Evolutionary conservation across 2,797 vertebrate genomes (phyloP), one percentile per base, ranked within the genome.

Genomic region (Enteromius radiatus): DNA sequence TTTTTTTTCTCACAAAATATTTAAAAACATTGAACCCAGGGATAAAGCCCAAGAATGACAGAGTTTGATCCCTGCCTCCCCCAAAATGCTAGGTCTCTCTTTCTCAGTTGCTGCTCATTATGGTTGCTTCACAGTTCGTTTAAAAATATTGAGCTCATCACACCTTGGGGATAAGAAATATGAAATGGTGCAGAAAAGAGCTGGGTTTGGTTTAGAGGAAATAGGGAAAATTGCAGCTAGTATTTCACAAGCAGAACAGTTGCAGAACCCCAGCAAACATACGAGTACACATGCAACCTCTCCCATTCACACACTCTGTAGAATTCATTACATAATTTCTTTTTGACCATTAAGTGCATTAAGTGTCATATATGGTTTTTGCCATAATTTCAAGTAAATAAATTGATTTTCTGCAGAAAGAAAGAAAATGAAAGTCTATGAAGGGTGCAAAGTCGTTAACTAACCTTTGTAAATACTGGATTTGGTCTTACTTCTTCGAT

Each of bases 281-380:
- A 94, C 90, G 89, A 93, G 91, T 92, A 94, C 92, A 94, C 93
- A 95, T 93, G 94, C 93, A 94, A 91, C 89, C 90, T 85, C 31
- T 92, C 91, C 84, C 92, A 92, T 91, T 92, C 93, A 92, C 90
- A 89, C 92, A 88, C 85, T 77, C 86, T 80, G 78, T 92, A 87
- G 88, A 92, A 86, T 90, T 91, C 90, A 91, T 89, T 86, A 84
- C 81, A 87, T 84, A 33, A 78, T 83, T 86, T 88, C 69, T 81
- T 84, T 82, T 85, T 89, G 92, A 92, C 89, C 88, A 52, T 87
- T 87, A 92, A 94, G 92, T 94, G 93, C 93, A 93, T 91, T 90
- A 82, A 84, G 81, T 86, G 83, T 86, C 81, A 87, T 88, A 90
- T 77, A 89, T 86, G 84, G 84, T 82, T 88, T 84, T 76, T 85